A percentile compares a stretch with the other conserved stretches of the same genome.
Conservation (phyloP, 2,888 invertebrate species). For the Ferrisia virgata region DNA sequence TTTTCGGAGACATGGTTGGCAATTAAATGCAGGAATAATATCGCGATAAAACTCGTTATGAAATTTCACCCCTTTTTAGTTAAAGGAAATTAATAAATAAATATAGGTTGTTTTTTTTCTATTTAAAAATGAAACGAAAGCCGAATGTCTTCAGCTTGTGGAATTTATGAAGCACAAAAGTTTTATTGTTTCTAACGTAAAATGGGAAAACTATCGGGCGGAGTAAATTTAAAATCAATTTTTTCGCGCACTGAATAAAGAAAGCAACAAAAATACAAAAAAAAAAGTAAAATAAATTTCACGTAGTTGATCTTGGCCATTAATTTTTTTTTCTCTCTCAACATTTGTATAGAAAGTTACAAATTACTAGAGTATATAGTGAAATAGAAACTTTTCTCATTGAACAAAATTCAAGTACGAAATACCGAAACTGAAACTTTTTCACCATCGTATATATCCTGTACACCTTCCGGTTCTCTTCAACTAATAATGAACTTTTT, state of each 20-base stretch:
- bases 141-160: background rate
- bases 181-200: background rate
- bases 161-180: background rate
- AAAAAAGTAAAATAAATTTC: background rate
- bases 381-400: constrained; percentile 20
- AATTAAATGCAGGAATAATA: too few relatives aligned
- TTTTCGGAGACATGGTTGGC: too few relatives aligned
- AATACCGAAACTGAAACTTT: constrained; percentile 25
- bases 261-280: too few relatives aligned
- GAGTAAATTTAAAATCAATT: constrained; percentile 15
- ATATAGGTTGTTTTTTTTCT: too few relatives aligned
- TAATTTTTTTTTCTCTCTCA: background rate
- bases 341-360: constrained; percentile 1
- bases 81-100: too few relatives aligned
- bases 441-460: constrained; percentile 1
- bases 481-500: constrained; percentile 11
- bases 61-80: too few relatives aligned
- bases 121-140: background rate
- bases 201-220: background rate
- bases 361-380: constrained; percentile 1
- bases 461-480: constrained; percentile 7
- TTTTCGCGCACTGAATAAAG: constrained; percentile 13
- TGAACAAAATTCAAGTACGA: constrained; percentile 26
- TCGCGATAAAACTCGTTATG: too few relatives aligned
- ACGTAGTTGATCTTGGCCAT: constrained; percentile 10